These are phyloP conservation scores for Paraescarpia echinospica DNA, from an alignment of 1,140 invertebrate species.

Conservation along the genomic window DNA sequence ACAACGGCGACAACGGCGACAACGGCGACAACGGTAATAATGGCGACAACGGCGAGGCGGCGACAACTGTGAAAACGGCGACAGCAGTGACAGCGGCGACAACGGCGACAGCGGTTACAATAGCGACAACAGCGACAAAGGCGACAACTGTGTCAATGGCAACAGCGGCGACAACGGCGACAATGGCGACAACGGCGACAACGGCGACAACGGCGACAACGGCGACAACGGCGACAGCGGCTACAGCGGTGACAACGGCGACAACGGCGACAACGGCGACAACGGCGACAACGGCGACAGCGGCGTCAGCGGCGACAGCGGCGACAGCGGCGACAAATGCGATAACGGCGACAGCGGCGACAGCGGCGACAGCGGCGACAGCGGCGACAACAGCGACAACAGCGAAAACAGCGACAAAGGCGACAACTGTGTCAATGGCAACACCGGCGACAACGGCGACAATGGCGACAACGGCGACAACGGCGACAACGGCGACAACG, in stretches of 20 bases:
- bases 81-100: not conserved
- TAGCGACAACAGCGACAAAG: not conserved
- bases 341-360: not conserved
- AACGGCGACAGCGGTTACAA: not conserved
- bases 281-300: not conserved
- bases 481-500: no score
- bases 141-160: not conserved
- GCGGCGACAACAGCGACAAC: no score
- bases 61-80: not conserved
- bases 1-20: not conserved
- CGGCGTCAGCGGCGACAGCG: not conserved
- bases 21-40: not conserved
- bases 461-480: no score
- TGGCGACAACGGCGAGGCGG: not conserved
- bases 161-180: not conserved
- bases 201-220: not conserved
- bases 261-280: constrained; percentile 5
- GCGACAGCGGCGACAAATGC: not conserved
- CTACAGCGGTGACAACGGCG: not conserved
- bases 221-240: not conserved
- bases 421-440: no score
- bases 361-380: no score
- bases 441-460: no score
- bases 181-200: not conserved
- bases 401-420: no score